phyloP scores from a whole-genome alignment of 2,113 vertebrate species.

The Tragelaphus buxtoni region DNA sequence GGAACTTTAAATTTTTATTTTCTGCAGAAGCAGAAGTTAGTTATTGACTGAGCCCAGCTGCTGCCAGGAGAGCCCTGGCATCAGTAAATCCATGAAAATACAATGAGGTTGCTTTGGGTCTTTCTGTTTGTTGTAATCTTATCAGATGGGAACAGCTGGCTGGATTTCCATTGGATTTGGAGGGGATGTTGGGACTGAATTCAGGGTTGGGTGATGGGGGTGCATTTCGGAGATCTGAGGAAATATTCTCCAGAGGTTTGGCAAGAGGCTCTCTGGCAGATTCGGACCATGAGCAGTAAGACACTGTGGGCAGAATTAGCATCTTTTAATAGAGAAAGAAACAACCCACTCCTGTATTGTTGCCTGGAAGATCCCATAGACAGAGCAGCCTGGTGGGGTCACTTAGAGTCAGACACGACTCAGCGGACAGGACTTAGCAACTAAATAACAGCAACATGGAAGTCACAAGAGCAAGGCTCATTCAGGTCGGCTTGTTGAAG shows the following conservation, averaged over 20 bases:
- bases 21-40: not conserved
- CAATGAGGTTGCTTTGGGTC: not conserved
- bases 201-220: not conserved
- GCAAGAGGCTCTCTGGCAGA: not conserved
- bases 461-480: not conserved
- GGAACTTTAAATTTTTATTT: not conserved
- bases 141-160: not conserved
- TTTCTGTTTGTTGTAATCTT: not conserved
- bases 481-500: not conserved
- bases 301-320: not conserved
- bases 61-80: accelerated
- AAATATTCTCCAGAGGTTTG: not conserved
- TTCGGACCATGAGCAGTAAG: accelerated
- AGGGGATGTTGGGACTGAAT: not conserved
- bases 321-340: not conserved
- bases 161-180: not conserved
- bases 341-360: not conserved
- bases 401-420: not conserved
- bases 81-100: not conserved
- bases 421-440: not conserved
- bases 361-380: not conserved
- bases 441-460: not conserved
- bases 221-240: not conserved
- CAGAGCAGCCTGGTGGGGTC: not conserved
- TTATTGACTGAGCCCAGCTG: not conserved